Evolutionary conservation across 1,140 invertebrate species (phyloP), one percentile per base, ranked within the genome.

Genomic region (Lepeophtheirus salmonis): DNA sequence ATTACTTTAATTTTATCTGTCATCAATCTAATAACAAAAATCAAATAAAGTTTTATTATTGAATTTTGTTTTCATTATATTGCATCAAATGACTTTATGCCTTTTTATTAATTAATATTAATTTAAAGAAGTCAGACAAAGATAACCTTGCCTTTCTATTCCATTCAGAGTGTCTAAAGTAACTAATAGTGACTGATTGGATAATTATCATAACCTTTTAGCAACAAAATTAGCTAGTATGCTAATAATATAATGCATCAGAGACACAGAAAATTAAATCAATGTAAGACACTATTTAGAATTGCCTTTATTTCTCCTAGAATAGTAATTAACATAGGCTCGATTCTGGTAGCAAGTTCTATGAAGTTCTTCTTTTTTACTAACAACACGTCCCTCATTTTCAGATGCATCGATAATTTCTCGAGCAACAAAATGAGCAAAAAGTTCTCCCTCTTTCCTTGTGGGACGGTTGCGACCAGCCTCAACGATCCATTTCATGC

Each of bases 271-370:
- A n/a, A n/a, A n/a, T n/a, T n/a, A n/a, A n/a, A n/a, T n/a, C n/a
- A n/a, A n/a, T n/a, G n/a, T n/a, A n/a, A n/a, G n/a, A n/a, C 49
- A 64, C 30, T 41, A 41, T 41, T 41, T 41, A n/a, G 6, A 6
- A 41, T 41, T 41, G 30, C n/a, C n/a, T 41, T 41, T 41, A 41
- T 41, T 41, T 41, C 30, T 41, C 30, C 30, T 41, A 10, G 30
- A 10, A n/a, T 41, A n/a, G 30, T 41, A 41, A 41, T 41, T 41
- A n/a, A 41, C 30, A 41, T 41, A 41, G 30, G 30, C 30, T 10
- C 30, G 30, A n/a, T 41, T 41, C n/a, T 41, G 30, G n/a, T 41
- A 41, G 30, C 30, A 41, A n/a, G 30, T 41, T 41, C 30, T 41
- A 41, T 41, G 30, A n/a, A 41, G 30, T 41, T 41, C 30, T 41